Conservation (phyloP, 2,888 invertebrate species). For the Drosophila histrio region DNA sequence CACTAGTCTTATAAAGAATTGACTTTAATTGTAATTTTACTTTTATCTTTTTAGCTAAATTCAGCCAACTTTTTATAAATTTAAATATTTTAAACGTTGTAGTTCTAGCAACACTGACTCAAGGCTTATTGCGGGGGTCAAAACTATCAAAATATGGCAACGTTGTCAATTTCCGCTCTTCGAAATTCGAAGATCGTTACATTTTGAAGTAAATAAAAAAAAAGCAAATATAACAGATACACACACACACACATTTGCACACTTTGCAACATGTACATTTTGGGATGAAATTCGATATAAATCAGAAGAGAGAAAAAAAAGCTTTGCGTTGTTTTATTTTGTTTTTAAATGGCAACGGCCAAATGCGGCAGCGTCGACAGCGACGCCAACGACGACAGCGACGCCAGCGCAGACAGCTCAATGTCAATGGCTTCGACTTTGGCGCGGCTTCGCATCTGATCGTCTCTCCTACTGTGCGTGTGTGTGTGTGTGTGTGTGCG, state of each 20-base stretch:
- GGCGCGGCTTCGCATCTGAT: conserved; percentile 11
- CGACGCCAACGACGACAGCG: conserved; percentile 19
- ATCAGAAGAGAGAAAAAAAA: conserved; percentile 26
- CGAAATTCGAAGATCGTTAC: conserved; percentile 62
- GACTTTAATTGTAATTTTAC: no score
- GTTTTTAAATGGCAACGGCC: conserved; percentile 69
- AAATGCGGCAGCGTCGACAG: conserved; percentile 54
- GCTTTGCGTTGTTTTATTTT: conserved; percentile 43
- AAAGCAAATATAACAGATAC: background rate
- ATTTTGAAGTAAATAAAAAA: conserved; percentile 58
- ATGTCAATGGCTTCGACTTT: conserved; percentile 68
- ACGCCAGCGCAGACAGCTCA: conserved; percentile 62
- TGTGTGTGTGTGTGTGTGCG: conserved; percentile 13
- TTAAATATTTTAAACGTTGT: no score
- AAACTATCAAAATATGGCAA: conserved; percentile 54
- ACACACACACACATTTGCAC: conserved; percentile 15
- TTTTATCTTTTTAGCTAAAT: no score
- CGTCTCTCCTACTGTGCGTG: background rate
- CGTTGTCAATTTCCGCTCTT: conserved; percentile 67
- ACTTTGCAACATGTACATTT: conserved; percentile 66
- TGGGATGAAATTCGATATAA: conserved; percentile 58
- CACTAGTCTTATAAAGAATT: no score
- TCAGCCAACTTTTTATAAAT: no score
- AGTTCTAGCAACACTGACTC: no score
- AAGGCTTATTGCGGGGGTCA: background rate